A percentile compares a stretch with the other conserved stretches of the same genome.
Conservation (phyloP, 2,797 vertebrate genomes). For the Austrolebias charrua region DNA sequence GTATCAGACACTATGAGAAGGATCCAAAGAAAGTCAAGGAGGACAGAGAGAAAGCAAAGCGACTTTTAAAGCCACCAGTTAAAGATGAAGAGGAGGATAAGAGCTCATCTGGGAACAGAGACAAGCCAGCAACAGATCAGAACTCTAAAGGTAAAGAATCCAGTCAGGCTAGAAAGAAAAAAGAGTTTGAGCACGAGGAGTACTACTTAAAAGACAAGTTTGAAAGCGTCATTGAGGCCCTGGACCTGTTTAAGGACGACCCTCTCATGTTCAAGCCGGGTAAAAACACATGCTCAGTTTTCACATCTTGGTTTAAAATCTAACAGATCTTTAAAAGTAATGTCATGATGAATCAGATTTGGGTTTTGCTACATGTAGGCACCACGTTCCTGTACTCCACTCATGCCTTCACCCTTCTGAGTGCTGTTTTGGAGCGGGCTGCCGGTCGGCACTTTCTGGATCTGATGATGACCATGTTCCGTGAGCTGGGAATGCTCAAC, state of each 20-base stretch:
- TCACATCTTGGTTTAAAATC: neutral
- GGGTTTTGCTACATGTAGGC: slow-evolving; percentile 70
- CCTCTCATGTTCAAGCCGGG: slow-evolving; percentile 95
- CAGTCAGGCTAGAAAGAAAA: slow-evolving; percentile 76
- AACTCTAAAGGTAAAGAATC: slow-evolving; percentile 59
- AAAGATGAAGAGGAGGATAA: slow-evolving; percentile 66
- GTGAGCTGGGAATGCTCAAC: slow-evolving; percentile 90
- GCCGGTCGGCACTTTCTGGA: slow-evolving; percentile 88
- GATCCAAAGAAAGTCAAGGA: slow-evolving; percentile 89
- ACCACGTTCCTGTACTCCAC: slow-evolving; percentile 96
- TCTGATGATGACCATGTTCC: slow-evolving; percentile 91
- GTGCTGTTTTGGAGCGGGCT: slow-evolving; percentile 89
- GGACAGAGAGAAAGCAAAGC: slow-evolving; percentile 83
- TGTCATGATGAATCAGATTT: neutral
- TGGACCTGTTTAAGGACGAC: slow-evolving; percentile 95
- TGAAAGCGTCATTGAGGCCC: slow-evolving; percentile 86
- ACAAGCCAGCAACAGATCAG: slow-evolving; percentile 54
- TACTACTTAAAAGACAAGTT: slow-evolving; percentile 93
- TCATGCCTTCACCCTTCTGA: slow-evolving; percentile 91
- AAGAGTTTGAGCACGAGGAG: slow-evolving; percentile 90
- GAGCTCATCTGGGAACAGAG: slow-evolving; percentile 55
- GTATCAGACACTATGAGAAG: slow-evolving; percentile 97
- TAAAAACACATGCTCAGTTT: slow-evolving; percentile 62
- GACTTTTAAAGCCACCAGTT: slow-evolving; percentile 68
- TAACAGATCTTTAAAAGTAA: neutral